Evolutionary conservation across 2,113 vertebrate species (phyloP).

Genomic region (Galeopterus variegatus): DNA sequence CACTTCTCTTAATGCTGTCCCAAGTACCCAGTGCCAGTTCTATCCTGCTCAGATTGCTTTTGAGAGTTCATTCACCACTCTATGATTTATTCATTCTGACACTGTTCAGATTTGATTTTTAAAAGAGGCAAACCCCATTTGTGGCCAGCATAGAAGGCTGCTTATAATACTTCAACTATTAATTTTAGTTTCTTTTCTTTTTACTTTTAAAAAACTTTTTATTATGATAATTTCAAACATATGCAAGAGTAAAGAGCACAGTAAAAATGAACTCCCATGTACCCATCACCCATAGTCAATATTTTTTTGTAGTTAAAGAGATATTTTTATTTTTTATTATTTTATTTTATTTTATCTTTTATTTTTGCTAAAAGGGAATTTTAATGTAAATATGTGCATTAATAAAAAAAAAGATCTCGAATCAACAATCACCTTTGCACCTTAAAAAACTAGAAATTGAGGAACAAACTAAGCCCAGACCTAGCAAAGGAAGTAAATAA

Average conservation of each 20-base stretch:
- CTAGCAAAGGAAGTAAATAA: too few species aligned
- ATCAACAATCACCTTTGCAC: too few species aligned
- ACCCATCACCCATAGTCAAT: background rate
- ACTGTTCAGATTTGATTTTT: slow-evolving; percentile 50
- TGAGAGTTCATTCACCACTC: slow-evolving; percentile 42
- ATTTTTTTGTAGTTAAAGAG: background rate
- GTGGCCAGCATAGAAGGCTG: slow-evolving; percentile 27
- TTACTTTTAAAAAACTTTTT: background rate
- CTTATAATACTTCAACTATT: slow-evolving; percentile 59
- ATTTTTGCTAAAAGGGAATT: too few species aligned
- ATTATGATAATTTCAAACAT: slow-evolving; percentile 44
- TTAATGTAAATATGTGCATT: too few species aligned
- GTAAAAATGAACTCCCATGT: background rate
- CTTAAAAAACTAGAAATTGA: too few species aligned
- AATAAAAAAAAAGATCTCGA: too few species aligned
- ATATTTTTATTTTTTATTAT: too few species aligned
- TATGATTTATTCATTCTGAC: slow-evolving; percentile 50
- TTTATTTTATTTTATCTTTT: too few species aligned
- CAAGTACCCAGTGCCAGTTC: background rate
- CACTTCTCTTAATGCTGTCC: slow-evolving; percentile 2
- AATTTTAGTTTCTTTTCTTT: slow-evolving; percentile 13
- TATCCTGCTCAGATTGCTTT: slow-evolving; percentile 28
- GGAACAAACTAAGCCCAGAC: too few species aligned
- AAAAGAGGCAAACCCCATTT: background rate
- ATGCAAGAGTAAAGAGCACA: background rate